Conservation (phyloP, 1,140 invertebrate genomes). For the Cherax destructor region DNA sequence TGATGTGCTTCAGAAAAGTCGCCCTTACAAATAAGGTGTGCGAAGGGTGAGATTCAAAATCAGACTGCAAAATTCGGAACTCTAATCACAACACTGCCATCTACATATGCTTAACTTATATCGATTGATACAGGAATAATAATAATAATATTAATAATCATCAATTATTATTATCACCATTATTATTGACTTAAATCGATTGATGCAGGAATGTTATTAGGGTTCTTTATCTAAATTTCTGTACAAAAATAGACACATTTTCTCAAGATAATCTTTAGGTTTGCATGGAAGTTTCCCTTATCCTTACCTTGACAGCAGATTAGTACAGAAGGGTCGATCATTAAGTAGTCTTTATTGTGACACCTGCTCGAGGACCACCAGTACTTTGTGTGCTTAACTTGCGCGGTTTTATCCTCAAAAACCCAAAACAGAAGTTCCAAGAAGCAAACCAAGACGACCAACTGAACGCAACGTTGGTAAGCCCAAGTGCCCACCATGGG, state of each 20-base stretch:
- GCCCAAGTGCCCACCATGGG: constrained; percentile 8
- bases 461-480: constrained; percentile 40
- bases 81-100: constrained; percentile 70
- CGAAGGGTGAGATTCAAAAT: constrained; percentile 36
- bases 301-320: constrained; percentile 69
- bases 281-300: constrained; percentile 72
- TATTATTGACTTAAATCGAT: constrained; percentile 59
- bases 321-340: constrained; percentile 58
- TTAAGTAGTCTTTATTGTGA: constrained; percentile 54
- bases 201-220: constrained; percentile 71
- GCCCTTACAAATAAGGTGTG: constrained; percentile 43
- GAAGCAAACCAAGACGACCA: constrained; percentile 51
- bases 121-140: constrained; percentile 62
- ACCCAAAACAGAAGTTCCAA: constrained; percentile 59
- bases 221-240: constrained; percentile 72
- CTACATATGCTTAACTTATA: constrained; percentile 70
- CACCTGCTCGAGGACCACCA: constrained; percentile 37
- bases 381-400: constrained; percentile 37
- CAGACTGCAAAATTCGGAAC: constrained; percentile 56
- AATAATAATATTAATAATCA: constrained; percentile 50
- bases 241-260: constrained; percentile 72
- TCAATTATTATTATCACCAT: constrained; percentile 45
- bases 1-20: constrained; percentile 32
- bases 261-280: constrained; percentile 71
- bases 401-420: constrained; percentile 61